A percentile compares a stretch with the other conserved stretches of the same genome.
Evolutionary conservation across 2,113 vertebrate species (phyloP).

Genomic region (Tupaia chinensis): DNA sequence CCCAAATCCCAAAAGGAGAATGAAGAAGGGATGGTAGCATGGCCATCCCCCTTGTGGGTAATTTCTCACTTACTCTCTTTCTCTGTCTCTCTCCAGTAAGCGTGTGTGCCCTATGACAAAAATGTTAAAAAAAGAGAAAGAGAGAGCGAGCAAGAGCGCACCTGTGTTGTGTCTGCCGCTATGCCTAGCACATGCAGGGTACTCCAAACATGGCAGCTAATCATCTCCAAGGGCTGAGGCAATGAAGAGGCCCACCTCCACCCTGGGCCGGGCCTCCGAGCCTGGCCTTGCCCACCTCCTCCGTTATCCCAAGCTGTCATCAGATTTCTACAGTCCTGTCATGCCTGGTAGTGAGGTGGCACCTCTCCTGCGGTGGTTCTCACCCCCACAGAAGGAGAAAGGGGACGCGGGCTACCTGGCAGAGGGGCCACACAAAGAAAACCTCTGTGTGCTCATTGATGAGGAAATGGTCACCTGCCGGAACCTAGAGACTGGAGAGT

Average conservation of each 20-base stretch:
- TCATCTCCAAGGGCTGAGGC: not conserved
- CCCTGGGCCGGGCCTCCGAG: not conserved
- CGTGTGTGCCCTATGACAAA: no score
- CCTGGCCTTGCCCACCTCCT: not conserved
- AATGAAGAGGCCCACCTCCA: not conserved
- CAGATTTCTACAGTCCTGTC: not conserved
- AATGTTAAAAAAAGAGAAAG: no score
- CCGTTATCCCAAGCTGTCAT: not conserved
- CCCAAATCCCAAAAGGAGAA: no score
- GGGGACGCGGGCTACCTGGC: no score
- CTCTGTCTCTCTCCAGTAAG: no score
- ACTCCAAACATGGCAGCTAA: rapidly evolving
- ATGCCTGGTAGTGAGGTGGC: not conserved
- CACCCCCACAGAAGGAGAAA: not conserved
- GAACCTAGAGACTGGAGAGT: not conserved
- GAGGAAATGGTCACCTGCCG: not conserved
- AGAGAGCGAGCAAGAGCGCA: no score
- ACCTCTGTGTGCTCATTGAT: not conserved
- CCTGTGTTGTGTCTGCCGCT: not conserved
- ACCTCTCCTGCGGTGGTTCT: not conserved
- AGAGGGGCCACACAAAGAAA: not conserved
- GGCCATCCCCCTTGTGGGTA: no score
- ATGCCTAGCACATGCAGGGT: not conserved
- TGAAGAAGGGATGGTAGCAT: no score
- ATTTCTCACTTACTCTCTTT: no score